Evolutionary conservation across 2,888 invertebrate species (phyloP), one percentile per base, ranked within the genome.

Genomic region (Carterocephalus palaemon): DNA sequence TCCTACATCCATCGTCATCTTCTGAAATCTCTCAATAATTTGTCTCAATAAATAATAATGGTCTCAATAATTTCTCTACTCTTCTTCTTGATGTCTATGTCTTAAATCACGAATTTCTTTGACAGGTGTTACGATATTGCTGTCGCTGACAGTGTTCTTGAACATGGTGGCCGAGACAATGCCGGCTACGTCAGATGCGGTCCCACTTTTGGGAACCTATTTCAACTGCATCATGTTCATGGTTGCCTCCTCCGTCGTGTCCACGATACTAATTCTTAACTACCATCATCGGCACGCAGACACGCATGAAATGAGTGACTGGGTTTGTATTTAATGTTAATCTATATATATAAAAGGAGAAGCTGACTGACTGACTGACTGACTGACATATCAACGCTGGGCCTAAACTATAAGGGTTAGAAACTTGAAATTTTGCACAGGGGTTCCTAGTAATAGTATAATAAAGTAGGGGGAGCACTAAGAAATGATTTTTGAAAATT

Each of bases 141-240:
- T 98, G 82, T 98, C 98, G 70, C 91, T 98, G 88, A 98, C 98
- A 85, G 98, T 98, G 88, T 98, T 98, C 89, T 91, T 98, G 75
- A 96, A 98, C 89, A 96, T 98, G 94, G 97, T 98, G 67, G 97
- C 98, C 64, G 98, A 98, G 89, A 97, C 97, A 75, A 97, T 98
- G 96, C 98, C 98, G 63, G 97, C 97, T 70, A 98, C 98, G 51
- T 97, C 97, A 53, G 96, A 96, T 82, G 95, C 95, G 62, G 95
- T 96, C 70, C 95, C 95, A 60, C 89, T 95, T 65, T 89, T 95
- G 86, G 94, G 94, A 83, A 97, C 97, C 63, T 98, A 98, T 89
- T 98, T 98, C 91, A 98, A 98, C 90, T 97, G 97, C 89, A 98
- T 98, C 89, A 98, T 98, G 98, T 96, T 98, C 88, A 98, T 98